phyloP scores from a whole-genome alignment of 2,888 invertebrate genomes.

The Athalia rosae region DNA sequence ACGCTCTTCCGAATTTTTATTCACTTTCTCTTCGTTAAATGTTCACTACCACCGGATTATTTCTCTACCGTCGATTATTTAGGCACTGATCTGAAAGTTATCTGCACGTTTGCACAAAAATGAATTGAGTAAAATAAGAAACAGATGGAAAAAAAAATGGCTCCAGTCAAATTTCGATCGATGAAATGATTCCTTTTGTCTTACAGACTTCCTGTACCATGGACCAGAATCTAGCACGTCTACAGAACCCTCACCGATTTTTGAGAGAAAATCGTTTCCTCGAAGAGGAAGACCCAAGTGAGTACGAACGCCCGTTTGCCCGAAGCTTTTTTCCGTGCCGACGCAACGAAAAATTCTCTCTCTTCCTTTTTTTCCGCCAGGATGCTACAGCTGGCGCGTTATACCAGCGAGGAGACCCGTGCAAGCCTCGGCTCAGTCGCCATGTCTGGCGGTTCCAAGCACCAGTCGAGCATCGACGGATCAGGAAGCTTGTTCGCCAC shows the following conservation, averaged over 20 bases:
- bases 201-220: constrained; percentile 73
- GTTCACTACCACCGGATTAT: background rate
- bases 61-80: background rate
- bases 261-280: constrained; percentile 74
- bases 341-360: background rate
- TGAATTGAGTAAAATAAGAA: background rate
- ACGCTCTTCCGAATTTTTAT: background rate
- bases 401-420: constrained; percentile 73
- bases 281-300: constrained; percentile 73
- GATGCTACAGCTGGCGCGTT: constrained; percentile 74
- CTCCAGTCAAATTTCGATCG: too few species aligned
- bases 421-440: constrained; percentile 71
- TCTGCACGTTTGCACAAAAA: constrained; percentile 25
- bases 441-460: constrained; percentile 71
- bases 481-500: constrained; percentile 72
- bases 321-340: background rate
- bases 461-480: constrained; percentile 72
- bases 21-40: background rate
- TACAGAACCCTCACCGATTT: constrained; percentile 75
- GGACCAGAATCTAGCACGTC: constrained; percentile 75
- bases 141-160: background rate
- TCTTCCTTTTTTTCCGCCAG: constrained; percentile 50
- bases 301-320: constrained; percentile 48
- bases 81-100: background rate
- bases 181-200: constrained; percentile 1